Base-by-base conservation (phyloP, 2,888 invertebrate genomes). In the Zaprionus bogoriensis region DNA sequence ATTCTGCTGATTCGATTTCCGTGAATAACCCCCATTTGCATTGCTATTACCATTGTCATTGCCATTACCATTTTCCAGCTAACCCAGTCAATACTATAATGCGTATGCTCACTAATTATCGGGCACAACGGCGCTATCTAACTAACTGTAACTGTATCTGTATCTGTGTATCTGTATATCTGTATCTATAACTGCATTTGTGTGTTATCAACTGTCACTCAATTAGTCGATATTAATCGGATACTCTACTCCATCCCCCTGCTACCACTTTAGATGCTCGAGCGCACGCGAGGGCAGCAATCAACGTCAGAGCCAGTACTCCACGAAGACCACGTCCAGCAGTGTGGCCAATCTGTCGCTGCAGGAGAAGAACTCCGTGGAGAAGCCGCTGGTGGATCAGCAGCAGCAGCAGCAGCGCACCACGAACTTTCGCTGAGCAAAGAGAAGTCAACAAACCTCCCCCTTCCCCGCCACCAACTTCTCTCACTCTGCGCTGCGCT, bases 251-350 rank as follows among this genome's bases (percentile, higher is more conserved):
- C 22, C 17, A 22, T 25, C 25, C 38, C 6, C 3, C 20, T 19
- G 1, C 1, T 2, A 4, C 7, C 10, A 7, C n/a, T n/a, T 39
- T 61, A 90, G 90, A 81, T 90, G 88, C 68, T 74, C 81, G 41
- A 89, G 90, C 59, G 62, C 64, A 45, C 87, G 88, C 45, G 88
- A 87, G 32, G 81, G 87, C 70, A 85, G 84, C 70, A 77, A 87
- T 45, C 90, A 90, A 69, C 89, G 90, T 30, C 90, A 90, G 70
- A 90, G 90, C 60, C 91, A 90, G 66, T 90, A 89, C 70, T 90
- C 90, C 60, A 90, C 87, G 6, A 90, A 90, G 74, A 90, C 90
- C 47, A 89, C 87, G 14, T 87, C 88, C 47, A 89, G 89, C 67
- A 90, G 89, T 67, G 84, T 90, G 47, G 86, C 88, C 44, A 89